Base-by-base conservation (phyloP, 2,888 invertebrate genomes). In the Drosophila phalerata region DNA sequence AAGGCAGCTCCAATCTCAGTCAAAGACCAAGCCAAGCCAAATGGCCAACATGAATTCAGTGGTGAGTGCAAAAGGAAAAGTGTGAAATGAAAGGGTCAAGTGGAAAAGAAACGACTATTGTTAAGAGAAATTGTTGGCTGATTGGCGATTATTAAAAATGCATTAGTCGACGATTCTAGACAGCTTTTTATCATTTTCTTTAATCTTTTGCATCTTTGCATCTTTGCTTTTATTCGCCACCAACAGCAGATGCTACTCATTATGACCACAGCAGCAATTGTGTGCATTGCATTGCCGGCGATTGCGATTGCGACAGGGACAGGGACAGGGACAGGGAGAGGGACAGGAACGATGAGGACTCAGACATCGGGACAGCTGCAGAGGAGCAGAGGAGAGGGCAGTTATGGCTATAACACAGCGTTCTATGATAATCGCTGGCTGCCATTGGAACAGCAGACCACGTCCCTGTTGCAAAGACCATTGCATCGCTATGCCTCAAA, bases 361-460 rank as follows among this genome's bases (percentile, higher is more conserved):
- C 22, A 22, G 22, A 22, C 22, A 2, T 22, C 22, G 22, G 73
- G 53, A 47, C 62, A 49, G 15, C 22, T 51, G 37, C 45, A 42
- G 30, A n/a, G 42, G 34, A 25, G 62, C 32, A 19, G 25, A 19
- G 62, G 28, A 15, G 32, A 55, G n/a, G n/a, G n/a, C n/a, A n/a
- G n/a, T n/a, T 55, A 56, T 47, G 62, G 55, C 55, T 58, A 64
- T 28, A 56, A 62, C 73, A 25, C 77, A 73, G 52, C 65, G 3
- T 64, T 75, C 22, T 79, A 83, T 71, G 89, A 79, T 78, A 89
- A 90, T 83, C 88, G 84, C 53, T 85, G 88, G 89, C 61, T 55
- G 70, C 81, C 90, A 3, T 28, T 78, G 64, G 66, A 73, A 28
- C 63, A 69, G 64, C 63, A 56, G 42, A 32, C 48, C 38, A 52